These are phyloP conservation scores for Cotesia typhae DNA, from an alignment of 1,140 invertebrate species.

Conservation along the genomic window DNA sequence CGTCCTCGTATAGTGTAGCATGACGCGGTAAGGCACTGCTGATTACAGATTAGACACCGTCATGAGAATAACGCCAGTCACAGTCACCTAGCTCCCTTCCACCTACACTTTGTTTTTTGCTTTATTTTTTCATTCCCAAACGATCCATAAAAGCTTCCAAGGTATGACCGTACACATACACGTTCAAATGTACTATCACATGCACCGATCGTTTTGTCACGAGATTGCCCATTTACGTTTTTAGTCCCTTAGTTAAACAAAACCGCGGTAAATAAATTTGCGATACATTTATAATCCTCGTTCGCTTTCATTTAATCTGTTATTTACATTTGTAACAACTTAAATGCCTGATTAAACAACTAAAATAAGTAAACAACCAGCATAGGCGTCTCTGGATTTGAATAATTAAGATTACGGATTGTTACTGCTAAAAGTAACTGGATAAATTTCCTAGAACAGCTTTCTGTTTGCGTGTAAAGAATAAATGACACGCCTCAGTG, in stretches of 20 bases:
- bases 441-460: not conserved
- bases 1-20: slow-evolving; percentile 31
- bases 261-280: slow-evolving; percentile 32
- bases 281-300: slow-evolving; percentile 11
- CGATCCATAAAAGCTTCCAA: slow-evolving; percentile 30
- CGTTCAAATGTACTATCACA: slow-evolving; percentile 17
- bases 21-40: slow-evolving; percentile 50
- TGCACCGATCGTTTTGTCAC: slow-evolving; percentile 34
- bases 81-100: slow-evolving; percentile 46
- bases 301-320: too few relatives aligned
- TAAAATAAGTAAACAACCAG: too few relatives aligned
- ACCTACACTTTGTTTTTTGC: not conserved
- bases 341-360: too few relatives aligned
- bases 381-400: too few relatives aligned
- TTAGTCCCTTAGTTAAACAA: slow-evolving; percentile 23
- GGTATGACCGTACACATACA: slow-evolving; percentile 22
- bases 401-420: too few relatives aligned
- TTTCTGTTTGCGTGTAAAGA: not conserved
- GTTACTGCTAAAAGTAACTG: not conserved
- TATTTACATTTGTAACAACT: too few relatives aligned
- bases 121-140: slow-evolving; percentile 25
- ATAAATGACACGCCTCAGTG: slow-evolving; percentile 6
- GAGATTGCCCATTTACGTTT: slow-evolving; percentile 24
- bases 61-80: slow-evolving; percentile 52
- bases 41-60: slow-evolving; percentile 51